Percentiles rank a stretch among this genome's conserved stretches.
These are phyloP conservation scores for Trachops cirrhosus DNA, from an alignment of 2,797 vertebrate genomes.

Conservation along the genomic window DNA sequence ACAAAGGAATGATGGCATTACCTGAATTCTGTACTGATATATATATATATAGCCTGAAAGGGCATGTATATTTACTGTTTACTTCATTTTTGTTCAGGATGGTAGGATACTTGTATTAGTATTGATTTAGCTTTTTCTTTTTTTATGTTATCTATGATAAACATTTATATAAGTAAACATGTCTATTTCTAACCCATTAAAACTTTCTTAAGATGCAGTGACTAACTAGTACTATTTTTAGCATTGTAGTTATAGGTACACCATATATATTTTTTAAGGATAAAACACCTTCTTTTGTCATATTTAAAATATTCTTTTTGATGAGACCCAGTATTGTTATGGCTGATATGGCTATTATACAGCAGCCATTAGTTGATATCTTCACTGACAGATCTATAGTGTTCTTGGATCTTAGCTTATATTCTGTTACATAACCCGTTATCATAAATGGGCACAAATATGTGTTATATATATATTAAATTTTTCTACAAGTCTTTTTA, in stretches of 20 bases:
- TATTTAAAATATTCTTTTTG: not conserved
- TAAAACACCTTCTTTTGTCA: not conserved
- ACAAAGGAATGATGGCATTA: not conserved
- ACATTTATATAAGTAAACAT: not conserved
- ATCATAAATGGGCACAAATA: not conserved
- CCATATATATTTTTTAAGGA: not conserved
- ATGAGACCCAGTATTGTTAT: not conserved
- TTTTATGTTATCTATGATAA: not conserved
- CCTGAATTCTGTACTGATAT: not conserved
- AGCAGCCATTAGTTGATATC: not conserved
- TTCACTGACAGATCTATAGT: not conserved
- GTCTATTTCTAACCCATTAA: not conserved
- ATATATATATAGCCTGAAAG: not conserved
- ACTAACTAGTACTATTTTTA: not conserved
- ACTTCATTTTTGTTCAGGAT: constrained; percentile 20
- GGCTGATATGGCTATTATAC: not conserved
- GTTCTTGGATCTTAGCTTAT: not conserved
- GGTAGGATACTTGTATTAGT: not conserved
- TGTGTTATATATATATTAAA: not conserved
- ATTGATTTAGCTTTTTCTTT: not conserved
- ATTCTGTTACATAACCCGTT: not conserved
- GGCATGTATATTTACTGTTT: not conserved
- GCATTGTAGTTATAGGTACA: not conserved
- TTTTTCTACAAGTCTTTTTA: not conserved
- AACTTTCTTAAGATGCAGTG: not conserved